Conservation (phyloP, 2,888 invertebrate genomes). For the Fabriciana adippe region DNA sequence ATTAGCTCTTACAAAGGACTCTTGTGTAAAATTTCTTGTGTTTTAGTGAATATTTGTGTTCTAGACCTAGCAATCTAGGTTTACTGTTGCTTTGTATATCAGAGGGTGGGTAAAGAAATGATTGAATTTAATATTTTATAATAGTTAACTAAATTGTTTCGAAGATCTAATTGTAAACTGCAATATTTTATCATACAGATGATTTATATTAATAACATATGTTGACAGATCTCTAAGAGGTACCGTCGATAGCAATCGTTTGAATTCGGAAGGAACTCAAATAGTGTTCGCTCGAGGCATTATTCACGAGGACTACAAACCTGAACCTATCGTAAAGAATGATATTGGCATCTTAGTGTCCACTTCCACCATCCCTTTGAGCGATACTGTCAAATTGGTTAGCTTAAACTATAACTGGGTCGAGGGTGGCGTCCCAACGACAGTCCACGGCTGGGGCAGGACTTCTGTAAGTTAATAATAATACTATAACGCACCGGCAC, state of each 20-base stretch:
- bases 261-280: slow-evolving; percentile 53
- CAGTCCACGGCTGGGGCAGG: slow-evolving; percentile 51
- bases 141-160: background rate
- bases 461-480: slow-evolving; percentile 41
- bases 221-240: slow-evolving; percentile 53
- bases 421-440: slow-evolving; percentile 40
- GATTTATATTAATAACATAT: background rate
- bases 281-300: slow-evolving; percentile 55
- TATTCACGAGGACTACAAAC: slow-evolving; percentile 59
- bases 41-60: no score
- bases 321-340: slow-evolving; percentile 44
- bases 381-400: slow-evolving; percentile 31
- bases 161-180: background rate
- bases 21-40: no score
- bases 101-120: no score
- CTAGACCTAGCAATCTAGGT: no score
- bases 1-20: no score
- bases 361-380: slow-evolving; percentile 31
- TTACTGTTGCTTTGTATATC: no score
- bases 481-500: no score
- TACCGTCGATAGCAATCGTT: slow-evolving; percentile 59
- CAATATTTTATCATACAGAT: background rate
- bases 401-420: slow-evolving; percentile 41
- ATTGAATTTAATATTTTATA: no score
- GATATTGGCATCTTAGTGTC: slow-evolving; percentile 49